Percentiles rank a stretch among this genome's conserved stretches.
Evolutionary conservation across 2,113 vertebrate genomes (phyloP).

Genomic region (Clinocottus analis): DNA sequence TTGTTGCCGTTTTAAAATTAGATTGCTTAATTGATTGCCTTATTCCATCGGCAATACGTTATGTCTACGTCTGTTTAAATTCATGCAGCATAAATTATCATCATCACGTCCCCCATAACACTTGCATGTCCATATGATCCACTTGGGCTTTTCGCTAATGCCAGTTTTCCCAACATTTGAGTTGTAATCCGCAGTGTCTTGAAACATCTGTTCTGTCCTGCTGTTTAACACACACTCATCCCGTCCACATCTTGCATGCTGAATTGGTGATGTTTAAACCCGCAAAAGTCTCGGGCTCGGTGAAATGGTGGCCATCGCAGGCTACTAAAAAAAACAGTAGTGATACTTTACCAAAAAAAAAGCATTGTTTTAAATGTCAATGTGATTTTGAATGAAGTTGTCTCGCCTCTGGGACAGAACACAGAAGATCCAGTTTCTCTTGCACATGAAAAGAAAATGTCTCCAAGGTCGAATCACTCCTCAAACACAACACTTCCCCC

Average conservation of each 20-base stretch:
- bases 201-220: not conserved
- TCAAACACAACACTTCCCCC: not conserved
- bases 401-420: not conserved
- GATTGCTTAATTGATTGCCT: no score
- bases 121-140: no score
- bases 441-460: slow-evolving; percentile 12
- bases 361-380: not conserved
- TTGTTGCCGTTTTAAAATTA: not conserved
- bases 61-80: not conserved
- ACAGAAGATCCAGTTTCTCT: not conserved
- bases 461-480: slow-evolving; percentile 56
- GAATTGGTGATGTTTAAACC: not conserved
- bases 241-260: no score
- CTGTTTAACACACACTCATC: not conserved
- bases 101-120: not conserved
- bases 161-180: no score
- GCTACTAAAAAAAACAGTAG: not conserved
- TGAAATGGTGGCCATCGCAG: not conserved
- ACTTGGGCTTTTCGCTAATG: no score
- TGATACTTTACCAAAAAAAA: not conserved
- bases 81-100: not conserved
- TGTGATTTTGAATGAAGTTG: not conserved
- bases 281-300: not conserved
- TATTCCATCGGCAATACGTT: not conserved
- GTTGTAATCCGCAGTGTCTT: not conserved